phyloP scores from a whole-genome alignment of 2,888 invertebrate species.

The Anarsia innoxiella region DNA sequence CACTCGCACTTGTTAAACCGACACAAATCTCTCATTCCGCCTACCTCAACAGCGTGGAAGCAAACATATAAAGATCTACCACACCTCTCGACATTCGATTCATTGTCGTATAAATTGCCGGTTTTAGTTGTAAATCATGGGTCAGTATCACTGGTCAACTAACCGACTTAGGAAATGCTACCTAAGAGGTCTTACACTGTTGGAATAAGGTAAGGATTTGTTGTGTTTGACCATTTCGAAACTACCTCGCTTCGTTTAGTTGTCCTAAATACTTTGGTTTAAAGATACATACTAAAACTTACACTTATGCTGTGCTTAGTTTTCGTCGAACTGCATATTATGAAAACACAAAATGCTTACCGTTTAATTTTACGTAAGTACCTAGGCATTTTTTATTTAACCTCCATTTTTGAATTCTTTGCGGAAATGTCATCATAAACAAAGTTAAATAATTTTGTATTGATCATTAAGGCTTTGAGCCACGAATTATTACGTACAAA shows the following conservation, averaged over 20 bases:
- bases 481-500: too few relatives aligned
- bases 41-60: neutral
- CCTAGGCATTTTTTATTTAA: too few relatives aligned
- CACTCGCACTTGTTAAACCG: neutral
- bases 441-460: too few relatives aligned
- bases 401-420: too few relatives aligned
- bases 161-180: too few relatives aligned
- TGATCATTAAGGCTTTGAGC: too few relatives aligned
- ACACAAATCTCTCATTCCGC: neutral
- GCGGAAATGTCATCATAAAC: too few relatives aligned
- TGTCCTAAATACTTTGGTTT: constrained; percentile 52
- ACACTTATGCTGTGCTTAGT: too few relatives aligned
- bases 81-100: constrained; percentile 16
- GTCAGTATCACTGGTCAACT: constrained; percentile 25
- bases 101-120: constrained; percentile 15
- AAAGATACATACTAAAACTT: too few relatives aligned
- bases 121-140: constrained; percentile 21
- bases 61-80: constrained; percentile 27
- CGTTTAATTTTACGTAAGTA: too few relatives aligned
- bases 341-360: too few relatives aligned
- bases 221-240: constrained; percentile 34
- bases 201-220: constrained; percentile 27
- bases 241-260: constrained; percentile 39
- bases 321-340: too few relatives aligned
- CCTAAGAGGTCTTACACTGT: constrained; percentile 19